Evolutionary conservation across 2,888 invertebrate genomes (phyloP), one percentile per base, ranked within the genome.

Genomic region (Diaperis boleti): DNA sequence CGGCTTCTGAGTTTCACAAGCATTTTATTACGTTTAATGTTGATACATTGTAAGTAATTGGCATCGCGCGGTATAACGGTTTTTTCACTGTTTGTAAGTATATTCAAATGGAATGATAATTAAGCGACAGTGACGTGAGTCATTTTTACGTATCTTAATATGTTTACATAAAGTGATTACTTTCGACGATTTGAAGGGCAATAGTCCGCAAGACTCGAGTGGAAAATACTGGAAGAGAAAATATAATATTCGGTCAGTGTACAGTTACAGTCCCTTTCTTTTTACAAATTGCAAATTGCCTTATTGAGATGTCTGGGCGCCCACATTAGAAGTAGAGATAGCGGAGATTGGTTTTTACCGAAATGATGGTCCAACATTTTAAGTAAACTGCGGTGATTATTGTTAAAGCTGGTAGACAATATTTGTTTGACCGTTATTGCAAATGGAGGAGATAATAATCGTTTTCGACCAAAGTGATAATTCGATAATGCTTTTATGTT

Each of bases 91-190:
- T 39, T 15, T 6, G 39, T 39, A 39, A 39, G 14, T 39, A 39
- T 15, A 31, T 14, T 31, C 15, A 47, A 29, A 31, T 47, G 45
- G 13, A 29, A 29, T 47, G 47, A 31, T 31, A 47, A 47, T 47
- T 47, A 20, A 10, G 11, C 13, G 5, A 3, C 3, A 42, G 44
- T 44, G 44, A 22, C 44, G 26, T 10, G 26, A 26, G 26, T 26
- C 26, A 26, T 26, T 26, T 26, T 26, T 26, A 2, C 6, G 6
- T 26, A 26, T 26, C 6, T 26, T 26, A 26, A 26, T 26, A 26
- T 26, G 26, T 26, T 26, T 26, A 26, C 26, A 26, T 26, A 26
- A 26, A 26, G 8, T 26, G 3, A 26, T 26, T 26, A 26, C 6
- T 26, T 26, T 3, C 8, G 6, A 26, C 26, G 1, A 5, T 26